Conservation (phyloP, 2,113 vertebrate species). For the crab-eating macaque (Macaca fascicularis) region DNA sequence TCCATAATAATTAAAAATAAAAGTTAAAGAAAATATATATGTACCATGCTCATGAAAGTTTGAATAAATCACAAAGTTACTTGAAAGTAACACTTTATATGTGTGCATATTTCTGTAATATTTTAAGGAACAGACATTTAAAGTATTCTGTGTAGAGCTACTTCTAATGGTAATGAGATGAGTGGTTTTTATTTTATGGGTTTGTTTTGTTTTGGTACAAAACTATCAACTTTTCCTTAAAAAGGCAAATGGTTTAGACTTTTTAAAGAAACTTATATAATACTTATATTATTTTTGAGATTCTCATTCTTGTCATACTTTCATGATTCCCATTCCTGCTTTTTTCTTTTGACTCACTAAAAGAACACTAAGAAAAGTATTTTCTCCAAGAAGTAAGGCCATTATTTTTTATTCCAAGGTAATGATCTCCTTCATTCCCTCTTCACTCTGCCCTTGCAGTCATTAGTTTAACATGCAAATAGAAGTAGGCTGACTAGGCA, state of each 20-base stretch:
- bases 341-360: background rate
- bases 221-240: background rate
- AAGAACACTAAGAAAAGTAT: background rate
- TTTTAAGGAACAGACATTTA: background rate
- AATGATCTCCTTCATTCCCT: background rate
- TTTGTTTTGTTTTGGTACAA: background rate
- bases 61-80: background rate
- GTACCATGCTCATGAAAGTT: background rate
- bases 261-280: background rate
- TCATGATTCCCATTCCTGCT: background rate
- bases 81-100: background rate
- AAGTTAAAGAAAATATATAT: background rate
- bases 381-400: background rate
- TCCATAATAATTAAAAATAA: background rate
- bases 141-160: background rate
- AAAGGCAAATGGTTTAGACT: background rate
- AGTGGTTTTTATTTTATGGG: background rate
- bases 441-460: background rate
- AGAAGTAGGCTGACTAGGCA: background rate
- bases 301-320: background rate
- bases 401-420: conserved; percentile 36
- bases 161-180: background rate
- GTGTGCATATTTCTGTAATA: background rate
- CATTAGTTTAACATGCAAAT: background rate
- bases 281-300: background rate